Evolutionary conservation across 2,888 invertebrate genomes (phyloP).

Genomic region (Bembecia ichneumoniformis): DNA sequence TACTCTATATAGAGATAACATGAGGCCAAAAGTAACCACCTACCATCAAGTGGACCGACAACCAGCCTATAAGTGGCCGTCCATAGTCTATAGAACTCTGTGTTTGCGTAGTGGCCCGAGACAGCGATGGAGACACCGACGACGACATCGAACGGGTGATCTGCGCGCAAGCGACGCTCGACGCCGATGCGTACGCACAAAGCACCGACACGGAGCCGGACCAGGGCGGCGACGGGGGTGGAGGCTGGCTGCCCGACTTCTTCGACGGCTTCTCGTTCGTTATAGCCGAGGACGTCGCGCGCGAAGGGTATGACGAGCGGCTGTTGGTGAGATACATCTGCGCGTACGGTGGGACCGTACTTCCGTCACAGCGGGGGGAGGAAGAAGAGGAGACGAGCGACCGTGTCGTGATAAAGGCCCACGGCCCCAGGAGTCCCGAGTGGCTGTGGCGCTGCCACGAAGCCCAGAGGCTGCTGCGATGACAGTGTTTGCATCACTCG

Average conservation of each 20-base stretch:
- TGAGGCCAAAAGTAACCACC: too few relatives aligned
- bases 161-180: conserved; percentile 19
- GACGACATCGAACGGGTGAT: conserved; percentile 72
- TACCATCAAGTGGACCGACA: too few relatives aligned
- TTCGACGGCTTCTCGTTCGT: conserved; percentile 64
- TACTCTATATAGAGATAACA: too few relatives aligned
- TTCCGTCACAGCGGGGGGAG: conserved; percentile 5
- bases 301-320: conserved; percentile 33
- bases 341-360: conserved; percentile 74
- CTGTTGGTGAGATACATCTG: conserved; percentile 63
- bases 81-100: too few relatives aligned
- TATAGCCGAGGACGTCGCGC: conserved; percentile 22
- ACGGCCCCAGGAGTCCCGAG: conserved; percentile 49
- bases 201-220: conserved; percentile 4
- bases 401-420: conserved; percentile 19
- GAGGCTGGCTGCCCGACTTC: conserved; percentile 44
- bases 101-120: too few relatives aligned
- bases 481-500: conserved; percentile 2
- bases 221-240: not conserved
- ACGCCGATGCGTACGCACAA: conserved; percentile 6
- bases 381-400: conserved; percentile 21
- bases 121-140: conserved; percentile 47
- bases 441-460: conserved; percentile 77
- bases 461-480: conserved; percentile 7
- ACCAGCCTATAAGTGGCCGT: too few relatives aligned